A percentile compares a stretch with the other conserved stretches of the same genome.
Evolutionary conservation across 2,797 vertebrate genomes (phyloP).

Genomic region (Gallinago solitaria): DNA sequence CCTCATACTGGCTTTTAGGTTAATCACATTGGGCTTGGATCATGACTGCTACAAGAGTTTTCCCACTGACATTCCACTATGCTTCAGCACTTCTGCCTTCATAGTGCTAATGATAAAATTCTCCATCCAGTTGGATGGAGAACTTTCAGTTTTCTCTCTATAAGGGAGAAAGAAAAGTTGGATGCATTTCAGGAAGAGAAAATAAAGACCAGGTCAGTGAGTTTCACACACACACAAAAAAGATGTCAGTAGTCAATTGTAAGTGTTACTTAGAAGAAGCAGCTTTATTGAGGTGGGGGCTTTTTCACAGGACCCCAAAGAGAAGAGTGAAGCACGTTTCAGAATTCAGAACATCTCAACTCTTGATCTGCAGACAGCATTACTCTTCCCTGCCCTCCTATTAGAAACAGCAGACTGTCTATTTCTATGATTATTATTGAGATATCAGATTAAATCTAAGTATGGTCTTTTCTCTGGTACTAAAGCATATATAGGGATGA

Average conservation of each 20-base stretch:
- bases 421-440: not conserved
- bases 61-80: not conserved
- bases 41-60: not conserved
- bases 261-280: not conserved
- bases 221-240: not conserved
- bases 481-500: not conserved
- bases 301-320: not conserved
- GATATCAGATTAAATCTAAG: not conserved
- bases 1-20: slow-evolving; percentile 20
- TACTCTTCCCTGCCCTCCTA: not conserved
- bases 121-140: not conserved
- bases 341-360: not conserved
- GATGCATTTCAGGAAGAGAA: slow-evolving; percentile 4
- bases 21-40: slow-evolving; percentile 36
- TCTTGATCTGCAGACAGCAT: not conserved
- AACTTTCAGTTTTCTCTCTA: not conserved
- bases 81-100: slow-evolving; percentile 10
- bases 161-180: not conserved
- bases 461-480: not conserved
- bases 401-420: not conserved
- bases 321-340: not conserved
- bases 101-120: slow-evolving; percentile 33
- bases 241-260: not conserved
- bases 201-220: not conserved
- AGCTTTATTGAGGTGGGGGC: not conserved